Conservation (phyloP, 2,113 vertebrate genomes). For the Machaerirhynchus nigripectus region DNA sequence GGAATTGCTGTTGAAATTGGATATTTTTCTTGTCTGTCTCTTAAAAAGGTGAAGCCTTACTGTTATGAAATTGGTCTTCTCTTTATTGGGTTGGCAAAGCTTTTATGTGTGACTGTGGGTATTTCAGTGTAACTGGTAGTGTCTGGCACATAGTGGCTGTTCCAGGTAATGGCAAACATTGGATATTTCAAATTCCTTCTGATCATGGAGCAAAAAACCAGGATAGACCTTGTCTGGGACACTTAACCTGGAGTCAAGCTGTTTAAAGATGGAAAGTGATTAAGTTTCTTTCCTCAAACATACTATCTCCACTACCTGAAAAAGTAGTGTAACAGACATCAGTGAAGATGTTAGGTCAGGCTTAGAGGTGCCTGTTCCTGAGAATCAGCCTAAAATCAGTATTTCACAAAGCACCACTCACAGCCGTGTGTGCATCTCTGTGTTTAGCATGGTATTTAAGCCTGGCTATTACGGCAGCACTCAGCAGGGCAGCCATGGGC, state of each 20-base stretch:
- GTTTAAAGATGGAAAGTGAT: neutral
- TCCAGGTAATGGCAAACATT: neutral
- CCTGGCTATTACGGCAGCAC: fast-evolving
- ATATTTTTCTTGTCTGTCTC: neutral
- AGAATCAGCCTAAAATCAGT: neutral
- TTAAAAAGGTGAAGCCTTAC: neutral
- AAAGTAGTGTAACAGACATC: neutral
- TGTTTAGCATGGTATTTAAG: neutral
- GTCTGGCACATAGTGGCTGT: neutral
- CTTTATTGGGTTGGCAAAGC: neutral
- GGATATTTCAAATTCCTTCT: neutral
- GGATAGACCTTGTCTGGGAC: neutral
- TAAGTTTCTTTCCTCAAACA: neutral
- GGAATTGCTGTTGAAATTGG: neutral
- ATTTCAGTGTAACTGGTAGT: neutral
- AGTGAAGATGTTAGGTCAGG: neutral
- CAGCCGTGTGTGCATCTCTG: fast-evolving
- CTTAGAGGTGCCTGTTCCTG: neutral
- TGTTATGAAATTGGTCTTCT: neutral
- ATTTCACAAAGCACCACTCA: neutral
- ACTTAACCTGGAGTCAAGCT: neutral
- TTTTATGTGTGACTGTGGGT: neutral
- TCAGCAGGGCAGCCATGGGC: neutral
- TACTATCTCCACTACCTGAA: neutral
- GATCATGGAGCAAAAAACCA: neutral